A percentile compares a stretch with the other conserved stretches of the same genome.
These are phyloP conservation scores for Chrysaora quinquecirrha DNA, from an alignment of 30 jellyfish, hydroid and myxozoan genomes.

Conservation along the genomic window DNA sequence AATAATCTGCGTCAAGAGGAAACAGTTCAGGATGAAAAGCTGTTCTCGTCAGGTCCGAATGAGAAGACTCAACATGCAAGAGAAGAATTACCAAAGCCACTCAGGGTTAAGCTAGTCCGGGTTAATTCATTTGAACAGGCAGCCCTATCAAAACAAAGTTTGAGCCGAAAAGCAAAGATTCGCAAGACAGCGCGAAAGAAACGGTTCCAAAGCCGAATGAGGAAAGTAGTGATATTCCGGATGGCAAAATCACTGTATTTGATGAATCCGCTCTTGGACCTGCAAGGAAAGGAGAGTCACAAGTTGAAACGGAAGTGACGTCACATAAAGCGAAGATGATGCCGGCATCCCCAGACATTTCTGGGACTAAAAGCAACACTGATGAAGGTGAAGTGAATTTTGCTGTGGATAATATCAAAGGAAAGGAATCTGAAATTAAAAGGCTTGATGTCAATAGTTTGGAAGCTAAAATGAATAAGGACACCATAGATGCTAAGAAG, in stretches of 20 bases:
- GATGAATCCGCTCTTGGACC: too few species aligned
- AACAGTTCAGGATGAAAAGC: not conserved
- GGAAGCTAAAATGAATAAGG: not conserved
- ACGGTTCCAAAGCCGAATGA: too few species aligned
- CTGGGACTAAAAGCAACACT: too few species aligned
- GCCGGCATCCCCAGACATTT: too few species aligned
- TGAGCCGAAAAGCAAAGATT: not conserved
- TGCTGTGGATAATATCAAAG: not conserved
- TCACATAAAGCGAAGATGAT: too few species aligned
- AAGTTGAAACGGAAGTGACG: too few species aligned
- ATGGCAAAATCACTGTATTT: too few species aligned
- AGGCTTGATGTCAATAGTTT: not conserved
- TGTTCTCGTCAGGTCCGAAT: too few species aligned
- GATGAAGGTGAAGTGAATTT: too few species aligned
- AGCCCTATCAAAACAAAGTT: conserved; percentile 38
- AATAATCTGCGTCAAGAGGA: not conserved
- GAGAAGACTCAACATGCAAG: not conserved
- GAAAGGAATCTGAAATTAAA: not conserved
- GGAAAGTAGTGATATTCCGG: too few species aligned
- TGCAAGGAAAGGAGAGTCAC: too few species aligned
- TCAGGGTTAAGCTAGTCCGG: conserved; percentile 47
- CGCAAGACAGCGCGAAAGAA: too few species aligned
- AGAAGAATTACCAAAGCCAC: conserved; percentile 50
- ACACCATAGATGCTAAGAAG: not conserved
- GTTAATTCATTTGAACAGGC: conserved; percentile 64